Evolutionary conservation across 92 coral and sea anemone species (phyloP).

Genomic region (Umimayanthus kanabou): DNA sequence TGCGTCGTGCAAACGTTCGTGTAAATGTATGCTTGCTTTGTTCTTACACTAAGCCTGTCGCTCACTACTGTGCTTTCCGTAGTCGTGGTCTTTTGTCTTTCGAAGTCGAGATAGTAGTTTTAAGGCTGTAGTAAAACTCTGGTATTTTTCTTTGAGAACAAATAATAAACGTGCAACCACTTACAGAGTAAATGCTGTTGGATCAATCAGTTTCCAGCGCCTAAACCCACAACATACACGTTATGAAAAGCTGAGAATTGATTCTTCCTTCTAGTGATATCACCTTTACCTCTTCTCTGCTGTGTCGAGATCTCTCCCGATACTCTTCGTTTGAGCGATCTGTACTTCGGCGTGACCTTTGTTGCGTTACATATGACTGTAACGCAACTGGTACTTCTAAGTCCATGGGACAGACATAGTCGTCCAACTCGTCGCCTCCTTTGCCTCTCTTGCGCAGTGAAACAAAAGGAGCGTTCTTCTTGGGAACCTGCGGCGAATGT

Average conservation of each 20-base stretch:
- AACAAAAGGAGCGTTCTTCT: constrained; percentile 73
- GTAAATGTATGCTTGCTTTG: background rate
- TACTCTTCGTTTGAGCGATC: constrained; percentile 46
- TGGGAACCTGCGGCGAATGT: constrained; percentile 56
- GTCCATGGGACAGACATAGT: constrained; percentile 99
- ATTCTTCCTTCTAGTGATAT: background rate
- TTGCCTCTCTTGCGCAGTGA: constrained; percentile 86
- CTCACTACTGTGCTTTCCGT: no score
- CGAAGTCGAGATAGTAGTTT: no score
- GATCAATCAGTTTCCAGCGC: background rate
- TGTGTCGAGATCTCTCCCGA: constrained; percentile 44
- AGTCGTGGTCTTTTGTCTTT: no score
- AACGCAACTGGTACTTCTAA: constrained; percentile 82
- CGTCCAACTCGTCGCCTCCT: constrained; percentile 79
- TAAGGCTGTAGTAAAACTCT: no score
- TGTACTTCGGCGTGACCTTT: constrained; percentile 60
- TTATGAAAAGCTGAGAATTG: no score
- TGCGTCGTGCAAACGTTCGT: background rate
- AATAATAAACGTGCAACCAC: background rate
- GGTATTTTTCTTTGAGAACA: background rate
- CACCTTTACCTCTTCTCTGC: constrained; percentile 45
- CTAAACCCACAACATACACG: background rate
- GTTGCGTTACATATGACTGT: constrained; percentile 70
- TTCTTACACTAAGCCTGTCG: background rate
- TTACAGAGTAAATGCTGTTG: background rate